Conservation (phyloP, 2,888 invertebrate genomes). For the Drosophila leonis region DNA sequence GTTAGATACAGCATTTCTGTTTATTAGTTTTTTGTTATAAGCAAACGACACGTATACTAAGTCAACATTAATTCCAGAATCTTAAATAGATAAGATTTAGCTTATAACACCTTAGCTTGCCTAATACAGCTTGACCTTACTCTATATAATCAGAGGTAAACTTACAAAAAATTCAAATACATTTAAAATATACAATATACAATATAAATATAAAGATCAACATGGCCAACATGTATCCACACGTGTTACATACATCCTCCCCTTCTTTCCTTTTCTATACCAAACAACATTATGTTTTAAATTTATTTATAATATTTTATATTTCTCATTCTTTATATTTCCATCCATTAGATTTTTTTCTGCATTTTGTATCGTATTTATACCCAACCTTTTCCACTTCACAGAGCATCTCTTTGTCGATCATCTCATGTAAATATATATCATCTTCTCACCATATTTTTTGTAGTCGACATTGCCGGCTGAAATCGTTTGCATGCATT, state of each 20-base stretch:
- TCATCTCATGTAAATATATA: not conserved
- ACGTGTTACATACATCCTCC: too few relatives aligned
- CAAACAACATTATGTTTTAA: too few relatives aligned
- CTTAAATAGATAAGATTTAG: not conserved
- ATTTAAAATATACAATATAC: too few relatives aligned
- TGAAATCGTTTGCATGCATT: conserved; percentile 36
- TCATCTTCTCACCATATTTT: conserved; percentile 6
- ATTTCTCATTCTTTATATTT: not conserved
- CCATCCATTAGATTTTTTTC: not conserved
- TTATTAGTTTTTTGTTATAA: not conserved
- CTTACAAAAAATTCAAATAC: too few relatives aligned
- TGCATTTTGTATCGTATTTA: not conserved
- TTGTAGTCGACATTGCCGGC: not conserved
- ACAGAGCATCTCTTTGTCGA: conserved; percentile 30
- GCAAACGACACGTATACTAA: not conserved
- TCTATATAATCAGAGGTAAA: not conserved
- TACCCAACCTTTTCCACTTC: not conserved
- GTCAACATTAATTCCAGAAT: not conserved
- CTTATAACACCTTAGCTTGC: not conserved
- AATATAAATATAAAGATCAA: too few relatives aligned
- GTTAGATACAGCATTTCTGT: not conserved
- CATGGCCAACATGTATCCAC: too few relatives aligned
- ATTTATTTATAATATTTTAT: not conserved
- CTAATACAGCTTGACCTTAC: not conserved
- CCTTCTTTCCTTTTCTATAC: too few relatives aligned